phyloP scores from a whole-genome alignment of 2,888 invertebrate species.

The Taenaris catops region DNA sequence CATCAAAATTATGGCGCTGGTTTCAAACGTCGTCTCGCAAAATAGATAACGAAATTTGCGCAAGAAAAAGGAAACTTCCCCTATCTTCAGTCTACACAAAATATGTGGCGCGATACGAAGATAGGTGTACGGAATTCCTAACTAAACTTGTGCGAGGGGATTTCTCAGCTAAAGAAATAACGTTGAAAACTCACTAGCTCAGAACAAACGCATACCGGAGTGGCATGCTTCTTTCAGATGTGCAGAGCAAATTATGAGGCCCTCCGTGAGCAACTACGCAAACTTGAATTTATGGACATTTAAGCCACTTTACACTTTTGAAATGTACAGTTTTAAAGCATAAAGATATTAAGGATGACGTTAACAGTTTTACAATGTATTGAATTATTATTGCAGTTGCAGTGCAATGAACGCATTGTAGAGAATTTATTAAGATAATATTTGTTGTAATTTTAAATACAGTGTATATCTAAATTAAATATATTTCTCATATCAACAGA shows the following conservation, averaged over 20 bases:
- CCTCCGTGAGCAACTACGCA: constrained; percentile 35
- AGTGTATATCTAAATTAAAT: no score
- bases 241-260: constrained; percentile 52
- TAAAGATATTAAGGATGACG: no score
- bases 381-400: no score
- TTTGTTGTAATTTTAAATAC: no score
- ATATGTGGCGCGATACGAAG: constrained; percentile 58
- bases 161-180: constrained; percentile 58
- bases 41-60: constrained; percentile 28
- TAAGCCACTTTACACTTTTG: constrained; percentile 32
- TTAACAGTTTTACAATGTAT: no score
- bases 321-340: neutral
- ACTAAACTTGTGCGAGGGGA: constrained; percentile 58
- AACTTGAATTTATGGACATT: constrained; percentile 54
- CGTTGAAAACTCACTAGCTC: constrained; percentile 45
- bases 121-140: constrained; percentile 63
- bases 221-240: constrained; percentile 41
- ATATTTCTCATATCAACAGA: no score
- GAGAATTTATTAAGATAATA: no score
- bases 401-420: no score
- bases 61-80: constrained; percentile 46
- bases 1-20: constrained; percentile 21
- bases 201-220: constrained; percentile 40
- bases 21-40: constrained; percentile 25
- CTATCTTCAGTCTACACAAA: constrained; percentile 50